Evolutionary conservation across 2,888 invertebrate genomes (phyloP), one percentile per base, ranked within the genome.

Genomic region (Dione juno): DNA sequence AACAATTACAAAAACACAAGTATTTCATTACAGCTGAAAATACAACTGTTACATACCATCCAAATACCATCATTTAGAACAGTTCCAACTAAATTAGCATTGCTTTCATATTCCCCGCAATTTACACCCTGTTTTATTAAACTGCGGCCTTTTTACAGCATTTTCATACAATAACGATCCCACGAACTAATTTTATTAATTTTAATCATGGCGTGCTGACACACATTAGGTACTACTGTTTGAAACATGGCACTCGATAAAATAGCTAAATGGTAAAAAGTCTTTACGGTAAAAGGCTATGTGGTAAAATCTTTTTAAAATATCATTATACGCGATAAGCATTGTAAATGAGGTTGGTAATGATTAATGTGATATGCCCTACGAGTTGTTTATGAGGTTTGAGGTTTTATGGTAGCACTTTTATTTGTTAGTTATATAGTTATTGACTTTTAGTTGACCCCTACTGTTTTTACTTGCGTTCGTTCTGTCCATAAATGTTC

Each of bases 201-300:
- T 92, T 89, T 91, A 92, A 92, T 92, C 87, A 88, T 90, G 77
- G 92, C 92, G 92, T 93, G 92, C 86, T 80, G 78, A 82, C 83
- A 84, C 79, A 88, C 92, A 92, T 93, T 50, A 50, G 19, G 19
- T 93, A 91, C 86, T 83, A 85, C 83, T 77, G 81, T 81, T 81
- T 90, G 88, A 90, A 88, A 86, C 87, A 91, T 89, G 84, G 82
- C 82, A 79, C 82, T 79, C 84, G 86, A 88, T 91, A 87, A 88
- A 87, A 87, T 86, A 85, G 82, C 84, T 28, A 28, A 3, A 28
- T 5, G 28, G 28, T 28, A 28, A 28, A 28, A 28, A 28, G 28
- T 28, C 28, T 19, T 16, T 48, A 48, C 3, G 16, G 48, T 48
- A 80, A 81, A 80, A 82, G 82, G 82, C 5, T 28, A 28, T n/a